Base-by-base conservation (phyloP, 2,797 vertebrate genomes). In the Dendrocincla fuliginosa region DNA sequence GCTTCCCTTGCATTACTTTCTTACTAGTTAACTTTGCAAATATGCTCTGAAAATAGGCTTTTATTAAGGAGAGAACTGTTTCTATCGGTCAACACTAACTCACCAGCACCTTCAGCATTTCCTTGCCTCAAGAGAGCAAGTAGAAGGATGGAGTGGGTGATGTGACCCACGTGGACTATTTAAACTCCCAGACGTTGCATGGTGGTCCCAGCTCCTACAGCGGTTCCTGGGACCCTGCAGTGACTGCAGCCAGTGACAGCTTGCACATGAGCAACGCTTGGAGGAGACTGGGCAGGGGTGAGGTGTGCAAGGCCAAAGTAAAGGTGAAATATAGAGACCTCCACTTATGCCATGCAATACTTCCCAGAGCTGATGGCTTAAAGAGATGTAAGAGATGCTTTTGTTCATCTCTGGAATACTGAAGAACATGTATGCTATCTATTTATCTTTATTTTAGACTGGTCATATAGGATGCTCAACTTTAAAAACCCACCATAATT, bases 181-280 rank as follows among this genome's bases (percentile, higher is more conserved):
- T 13, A 32, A 37, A 64, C 57, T 61, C 53, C 46, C 59, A 50
- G 30, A 5, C 30, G 76, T 63, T 17, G 10, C 5, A 2, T 4
- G n/a, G 12, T 41, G 41, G 53, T 56, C 37, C 44, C 76, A 42
- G 9, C 49, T 78, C 53, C 69, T 61, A 0, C 41, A 30, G 0
- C 44, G 8, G 18, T 2, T 41, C 44, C 42, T 27, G 47, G 49
- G 32, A 27, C 53, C 16, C 75, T 61, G 32, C 63, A n/a, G 61
- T 1, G 7, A 53, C 57, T 70, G 60, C 9, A 32, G 81, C 33
- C 74, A 41, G 53, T 0, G 0, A 1, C 24, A 53, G 67, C 49
- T 64, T 20, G 28, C 13, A 5, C 0, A 1, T 23, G 70, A 30
- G 25, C n/a, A 3, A 39, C 17, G 75, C 78, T 61, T 5, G 0